Evolutionary conservation across 2,113 vertebrate genomes (phyloP).

Genomic region (Heterocephalus glaber): DNA sequence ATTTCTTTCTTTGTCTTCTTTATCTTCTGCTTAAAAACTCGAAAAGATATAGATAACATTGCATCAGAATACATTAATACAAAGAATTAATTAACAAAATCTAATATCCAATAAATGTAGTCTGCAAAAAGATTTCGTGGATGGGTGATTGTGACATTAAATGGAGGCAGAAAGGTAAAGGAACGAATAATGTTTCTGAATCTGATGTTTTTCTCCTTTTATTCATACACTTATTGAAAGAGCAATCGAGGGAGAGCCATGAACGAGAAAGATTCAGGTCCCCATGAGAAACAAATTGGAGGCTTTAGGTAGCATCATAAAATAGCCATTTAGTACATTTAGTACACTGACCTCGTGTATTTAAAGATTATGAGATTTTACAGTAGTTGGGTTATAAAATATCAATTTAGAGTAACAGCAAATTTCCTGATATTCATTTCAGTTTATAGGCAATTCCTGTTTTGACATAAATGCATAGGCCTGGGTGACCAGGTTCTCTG

Average conservation of each 20-base stretch:
- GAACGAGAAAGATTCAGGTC: slow-evolving; percentile 69
- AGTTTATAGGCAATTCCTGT: slow-evolving; percentile 81
- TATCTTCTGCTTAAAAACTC: slow-evolving; percentile 86
- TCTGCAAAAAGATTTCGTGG: slow-evolving; percentile 88
- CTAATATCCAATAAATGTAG: slow-evolving; percentile 90
- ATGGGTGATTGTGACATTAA: slow-evolving; percentile 86
- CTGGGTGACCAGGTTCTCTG: slow-evolving; percentile 67
- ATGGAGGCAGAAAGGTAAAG: slow-evolving; percentile 76
- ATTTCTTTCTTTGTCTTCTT: slow-evolving; percentile 82
- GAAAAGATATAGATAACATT: slow-evolving; percentile 91
- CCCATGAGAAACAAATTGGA: slow-evolving; percentile 78
- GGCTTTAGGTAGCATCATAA: slow-evolving; percentile 69
- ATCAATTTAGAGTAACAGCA: slow-evolving; percentile 80
- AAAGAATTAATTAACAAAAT: slow-evolving; percentile 93
- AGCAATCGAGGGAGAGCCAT: slow-evolving; percentile 63
- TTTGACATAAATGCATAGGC: slow-evolving; percentile 77
- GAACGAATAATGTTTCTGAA: slow-evolving; percentile 55
- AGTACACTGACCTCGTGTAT: slow-evolving; percentile 76
- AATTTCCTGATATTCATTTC: slow-evolving; percentile 82
- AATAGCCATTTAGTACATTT: slow-evolving; percentile 73
- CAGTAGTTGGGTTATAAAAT: slow-evolving; percentile 81
- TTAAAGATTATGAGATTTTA: slow-evolving; percentile 82
- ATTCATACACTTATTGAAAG: slow-evolving; percentile 72
- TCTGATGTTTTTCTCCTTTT: slow-evolving; percentile 51
- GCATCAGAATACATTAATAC: slow-evolving; percentile 94